Evolutionary conservation across 2,797 vertebrate genomes (phyloP), one percentile per base, ranked within the genome.

Genomic region (Tokudaia muenninki): DNA sequence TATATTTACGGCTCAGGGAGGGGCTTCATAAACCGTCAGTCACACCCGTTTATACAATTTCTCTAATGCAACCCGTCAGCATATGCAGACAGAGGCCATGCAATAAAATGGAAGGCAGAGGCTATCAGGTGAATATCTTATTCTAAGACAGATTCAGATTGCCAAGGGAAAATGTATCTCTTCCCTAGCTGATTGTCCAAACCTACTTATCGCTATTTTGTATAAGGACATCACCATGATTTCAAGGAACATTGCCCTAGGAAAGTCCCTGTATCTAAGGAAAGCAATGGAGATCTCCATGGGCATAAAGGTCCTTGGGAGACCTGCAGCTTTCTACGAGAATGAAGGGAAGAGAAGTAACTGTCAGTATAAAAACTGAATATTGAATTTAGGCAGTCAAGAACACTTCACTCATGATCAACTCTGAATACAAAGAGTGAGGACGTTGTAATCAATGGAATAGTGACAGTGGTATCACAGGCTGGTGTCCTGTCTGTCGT

Each of bases 1-100:
- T 72, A 19, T 79, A 83, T 72, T 82, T 57, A 19, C 41, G 6
- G n/a, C 29, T 79, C 95, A 22, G 50, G 61, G 72, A 77, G 59
- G 17, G 55, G 24, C 34, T 50, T 96, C 59, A 89, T 96, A 94
- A 94, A 79, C 94, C 90, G 31, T 72, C 47, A 81, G 29, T 82
- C 91, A 90, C 17, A 90, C 5, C 1, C 83, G 70, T 92, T 94
- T 84, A 65, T 52, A 81, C 1, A 77, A 4, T 94, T 95, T 50
- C 50, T 96, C 89, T 94, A 91, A 89, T 13, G 83, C 9, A 14
- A 37, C 0, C 3, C 61, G 13, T 81, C 67, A 81, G 44, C 26
- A 92, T 82, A 44, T 67, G 55, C 34, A 47, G 52, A 74, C 70
- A 94, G 37, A 91, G 44, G 9, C 10, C 65, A 6, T 91, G 17